Evolutionary conservation across 2,888 invertebrate genomes (phyloP).

Genomic region (Nesidiocoris tenuis): DNA sequence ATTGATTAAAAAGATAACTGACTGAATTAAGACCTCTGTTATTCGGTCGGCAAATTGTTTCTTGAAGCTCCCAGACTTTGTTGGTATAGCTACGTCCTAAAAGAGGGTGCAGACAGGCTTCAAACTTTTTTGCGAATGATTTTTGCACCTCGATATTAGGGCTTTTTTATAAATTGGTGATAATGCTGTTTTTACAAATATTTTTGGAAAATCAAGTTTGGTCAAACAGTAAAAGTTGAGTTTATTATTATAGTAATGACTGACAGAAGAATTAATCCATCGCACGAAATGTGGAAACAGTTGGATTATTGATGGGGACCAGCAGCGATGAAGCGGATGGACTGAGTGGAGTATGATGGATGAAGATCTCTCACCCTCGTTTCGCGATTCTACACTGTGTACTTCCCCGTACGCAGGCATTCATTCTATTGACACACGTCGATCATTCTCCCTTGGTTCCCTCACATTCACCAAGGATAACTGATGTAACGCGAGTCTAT

Average conservation of each 20-base stretch:
- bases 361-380: not conserved
- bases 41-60: no score
- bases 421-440: not conserved
- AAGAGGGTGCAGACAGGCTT: no score
- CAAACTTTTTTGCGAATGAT: no score
- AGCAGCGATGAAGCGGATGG: not conserved
- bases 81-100: not conserved
- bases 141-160: no score
- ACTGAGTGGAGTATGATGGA: not conserved
- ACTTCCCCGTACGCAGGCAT: not conserved
- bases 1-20: no score
- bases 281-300: slow-evolving; percentile 22
- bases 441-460: not conserved
- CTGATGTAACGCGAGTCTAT: not conserved
- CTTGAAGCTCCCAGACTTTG: not conserved
- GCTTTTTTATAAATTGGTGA: no score
- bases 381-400: not conserved
- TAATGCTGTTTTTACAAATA: no score
- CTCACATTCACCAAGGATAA: not conserved
- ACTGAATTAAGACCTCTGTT: no score
- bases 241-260: slow-evolving; percentile 36
- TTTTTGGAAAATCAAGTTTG: no score
- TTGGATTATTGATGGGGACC: slow-evolving; percentile 20
- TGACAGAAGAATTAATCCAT: slow-evolving; percentile 36
- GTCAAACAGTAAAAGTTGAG: no score